Evolutionary conservation across 2,888 invertebrate genomes (phyloP), one percentile per base, ranked within the genome.

Genomic region (Rhagonycha fulva): DNA sequence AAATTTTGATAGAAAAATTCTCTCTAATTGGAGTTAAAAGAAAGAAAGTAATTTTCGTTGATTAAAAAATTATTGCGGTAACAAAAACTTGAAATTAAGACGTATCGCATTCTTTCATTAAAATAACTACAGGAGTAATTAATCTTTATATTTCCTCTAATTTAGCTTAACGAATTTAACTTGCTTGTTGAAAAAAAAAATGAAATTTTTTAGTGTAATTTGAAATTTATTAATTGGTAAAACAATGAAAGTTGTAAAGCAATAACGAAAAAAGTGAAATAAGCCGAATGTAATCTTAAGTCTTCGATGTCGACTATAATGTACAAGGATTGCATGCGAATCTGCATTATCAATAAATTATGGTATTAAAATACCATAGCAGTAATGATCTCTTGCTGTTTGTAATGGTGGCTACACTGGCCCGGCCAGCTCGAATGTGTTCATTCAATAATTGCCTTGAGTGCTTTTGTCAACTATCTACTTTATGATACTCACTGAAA

Each of bases 341-440:
- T 83, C 81, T 78, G 84, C 85, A 86, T 85, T 86, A 86, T 84
- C 85, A 84, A 86, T 87, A 87, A 86, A 86, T 87, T 85, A 85
- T 83, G 80, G 85, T 84, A 86, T 86, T 87, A 86, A 87, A 86
- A 85, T 84, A 85, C 85, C 86, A 86, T 86, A 84, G 83, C 83
- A 76, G 85, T 85, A 86, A 86, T 86, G 85, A 85, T 80, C 83
- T 84, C 86, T 84, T 81, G 86, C 85, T 86, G 86, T 85, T 85
- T 80, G 83, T 82, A 84, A 84, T 84, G 83, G 83, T 80, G 80
- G 79, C 75, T 80, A 75, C 77, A 76, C 75, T 73, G 81, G 75
- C 72, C 78, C 72, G 79, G 76, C 78, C 76, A 72, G 75, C 75
- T 77, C 68, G 80, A 78, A 80, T 79, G 81, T 80, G 81, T 85